These are phyloP conservation scores for Thymelicus sylvestris DNA, from an alignment of 2,888 invertebrate genomes.

Conservation along the genomic window DNA sequence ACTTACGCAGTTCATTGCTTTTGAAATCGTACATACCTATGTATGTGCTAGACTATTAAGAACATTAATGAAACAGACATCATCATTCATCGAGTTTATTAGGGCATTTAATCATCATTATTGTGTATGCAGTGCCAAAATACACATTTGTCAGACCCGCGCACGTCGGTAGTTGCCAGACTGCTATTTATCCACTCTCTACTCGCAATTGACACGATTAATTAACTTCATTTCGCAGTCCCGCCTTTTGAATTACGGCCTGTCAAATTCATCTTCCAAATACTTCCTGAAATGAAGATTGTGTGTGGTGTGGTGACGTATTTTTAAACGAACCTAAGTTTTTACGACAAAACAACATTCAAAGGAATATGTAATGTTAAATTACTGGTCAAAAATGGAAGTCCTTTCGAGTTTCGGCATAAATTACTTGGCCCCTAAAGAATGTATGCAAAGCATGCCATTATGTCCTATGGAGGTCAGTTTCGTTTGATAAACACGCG, in stretches of 20 bases:
- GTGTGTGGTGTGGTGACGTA: neutral
- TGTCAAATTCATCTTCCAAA: constrained; percentile 17
- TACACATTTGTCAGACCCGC: constrained; percentile 17
- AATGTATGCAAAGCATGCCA: constrained; percentile 23
- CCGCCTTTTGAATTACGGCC: constrained; percentile 26
- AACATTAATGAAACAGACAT: neutral
- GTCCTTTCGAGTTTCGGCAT: constrained; percentile 10
- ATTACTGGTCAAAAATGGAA: constrained; percentile 8
- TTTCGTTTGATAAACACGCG: constrained; percentile 31
- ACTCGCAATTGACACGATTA: constrained; percentile 32
- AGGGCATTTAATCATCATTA: constrained; percentile 26
- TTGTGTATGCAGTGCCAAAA: constrained; percentile 25
- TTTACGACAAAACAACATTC: neutral
- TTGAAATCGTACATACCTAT: neutral
- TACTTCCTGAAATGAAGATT: constrained; percentile 17
- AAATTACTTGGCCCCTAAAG: constrained; percentile 19
- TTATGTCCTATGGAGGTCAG: constrained; percentile 33
- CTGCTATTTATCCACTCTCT: constrained; percentile 20
- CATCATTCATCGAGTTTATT: constrained; percentile 22
- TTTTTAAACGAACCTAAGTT: neutral
- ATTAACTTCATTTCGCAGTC: constrained; percentile 24
- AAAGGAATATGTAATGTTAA: neutral
- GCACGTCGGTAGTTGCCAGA: constrained; percentile 24
- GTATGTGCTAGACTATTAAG: too few species aligned
- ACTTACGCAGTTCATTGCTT: neutral